These are phyloP conservation scores for Helogale parvula DNA, from an alignment of 2,113 vertebrate species.

Conservation along the genomic window DNA sequence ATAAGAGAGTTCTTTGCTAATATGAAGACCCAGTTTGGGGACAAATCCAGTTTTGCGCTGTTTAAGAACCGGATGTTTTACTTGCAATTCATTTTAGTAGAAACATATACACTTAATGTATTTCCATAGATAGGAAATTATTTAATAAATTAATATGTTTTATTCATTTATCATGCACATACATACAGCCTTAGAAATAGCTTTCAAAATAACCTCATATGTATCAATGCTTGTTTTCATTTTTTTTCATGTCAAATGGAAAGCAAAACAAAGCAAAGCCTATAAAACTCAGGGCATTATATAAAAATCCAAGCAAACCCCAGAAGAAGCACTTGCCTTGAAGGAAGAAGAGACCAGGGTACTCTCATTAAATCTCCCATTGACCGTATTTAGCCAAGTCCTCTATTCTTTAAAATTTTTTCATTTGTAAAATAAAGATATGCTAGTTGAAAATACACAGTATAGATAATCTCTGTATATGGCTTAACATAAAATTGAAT, in stretches of 20 bases:
- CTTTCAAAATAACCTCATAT: slow-evolving; percentile 19
- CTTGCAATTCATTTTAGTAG: slow-evolving; percentile 55
- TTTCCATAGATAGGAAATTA: background rate
- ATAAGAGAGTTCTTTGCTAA: slow-evolving; percentile 59
- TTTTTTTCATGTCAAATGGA: slow-evolving; percentile 32
- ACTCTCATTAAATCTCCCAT: slow-evolving; percentile 19
- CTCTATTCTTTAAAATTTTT: slow-evolving; percentile 27
- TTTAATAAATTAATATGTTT: slow-evolving; percentile 43
- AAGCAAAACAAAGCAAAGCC: background rate
- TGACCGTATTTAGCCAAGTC: background rate
- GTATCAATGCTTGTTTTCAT: background rate
- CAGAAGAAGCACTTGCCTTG: background rate
- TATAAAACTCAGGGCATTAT: background rate
- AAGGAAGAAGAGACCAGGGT: background rate
- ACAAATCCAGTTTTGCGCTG: slow-evolving; percentile 57
- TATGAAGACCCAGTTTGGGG: slow-evolving; percentile 55
- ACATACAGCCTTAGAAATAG: background rate
- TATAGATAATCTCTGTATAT: background rate
- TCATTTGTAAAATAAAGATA: slow-evolving; percentile 34
- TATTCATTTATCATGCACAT: slow-evolving; percentile 35
- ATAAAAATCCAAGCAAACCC: background rate
- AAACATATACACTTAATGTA: slow-evolving; percentile 45
- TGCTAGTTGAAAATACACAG: background rate
- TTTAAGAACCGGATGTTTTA: slow-evolving; percentile 50
- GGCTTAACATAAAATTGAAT: slow-evolving; percentile 4